Conservation (phyloP, 2,797 vertebrate genomes). For the Spheniscus humboldti region DNA sequence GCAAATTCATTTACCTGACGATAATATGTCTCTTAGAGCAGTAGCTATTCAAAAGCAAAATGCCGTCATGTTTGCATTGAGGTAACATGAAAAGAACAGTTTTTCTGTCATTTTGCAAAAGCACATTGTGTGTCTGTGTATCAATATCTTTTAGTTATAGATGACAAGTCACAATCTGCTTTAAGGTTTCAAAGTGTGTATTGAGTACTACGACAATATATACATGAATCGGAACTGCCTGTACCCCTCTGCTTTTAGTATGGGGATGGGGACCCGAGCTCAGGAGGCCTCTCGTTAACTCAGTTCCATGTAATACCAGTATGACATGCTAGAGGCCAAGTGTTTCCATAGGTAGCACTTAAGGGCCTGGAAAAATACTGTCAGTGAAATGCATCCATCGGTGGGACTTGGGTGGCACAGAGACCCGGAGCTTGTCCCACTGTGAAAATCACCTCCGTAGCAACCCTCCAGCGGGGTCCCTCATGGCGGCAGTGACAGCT, state of each 20-base stretch:
- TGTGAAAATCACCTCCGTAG: neutral
- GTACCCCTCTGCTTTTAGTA: constrained; percentile 24
- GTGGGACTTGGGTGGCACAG: neutral
- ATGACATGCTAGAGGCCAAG: neutral
- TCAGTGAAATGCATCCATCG: neutral
- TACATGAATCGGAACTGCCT: neutral
- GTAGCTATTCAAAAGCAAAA: constrained; percentile 50
- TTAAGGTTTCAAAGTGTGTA: constrained; percentile 52
- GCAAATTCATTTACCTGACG: constrained; percentile 52
- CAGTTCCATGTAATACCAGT: neutral
- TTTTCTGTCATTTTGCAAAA: constrained; percentile 71
- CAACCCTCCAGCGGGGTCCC: neutral
- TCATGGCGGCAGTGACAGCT: neutral
- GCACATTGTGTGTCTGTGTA: constrained; percentile 63
- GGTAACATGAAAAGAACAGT: constrained; percentile 69
- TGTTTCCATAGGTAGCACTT: neutral
- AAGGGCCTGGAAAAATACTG: neutral
- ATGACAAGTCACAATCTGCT: constrained; percentile 62
- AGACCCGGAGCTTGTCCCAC: neutral
- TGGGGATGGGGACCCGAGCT: neutral
- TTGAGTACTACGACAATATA: constrained; percentile 25
- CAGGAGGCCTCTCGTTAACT: neutral
- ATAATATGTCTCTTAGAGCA: constrained; percentile 44
- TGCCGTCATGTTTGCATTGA: constrained; percentile 46
- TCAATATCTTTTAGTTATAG: constrained; percentile 62